These are phyloP conservation scores for Pseudotriccus pelzelni DNA, from an alignment of 2,797 vertebrate species.

Conservation along the genomic window DNA sequence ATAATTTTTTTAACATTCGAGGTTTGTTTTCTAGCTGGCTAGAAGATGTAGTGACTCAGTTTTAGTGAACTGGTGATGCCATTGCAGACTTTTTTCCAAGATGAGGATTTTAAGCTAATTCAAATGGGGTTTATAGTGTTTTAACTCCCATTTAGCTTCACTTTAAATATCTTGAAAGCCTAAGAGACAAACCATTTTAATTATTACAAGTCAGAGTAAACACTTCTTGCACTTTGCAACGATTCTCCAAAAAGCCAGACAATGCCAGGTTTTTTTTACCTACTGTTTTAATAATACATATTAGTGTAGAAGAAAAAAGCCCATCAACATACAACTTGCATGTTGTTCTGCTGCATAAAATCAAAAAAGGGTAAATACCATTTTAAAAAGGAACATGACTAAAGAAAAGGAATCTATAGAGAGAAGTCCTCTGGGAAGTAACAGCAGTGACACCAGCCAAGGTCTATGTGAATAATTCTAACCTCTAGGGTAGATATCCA, in stretches of 20 bases:
- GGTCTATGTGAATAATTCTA: background rate
- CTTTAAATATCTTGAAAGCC: background rate
- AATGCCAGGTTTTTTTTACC: background rate
- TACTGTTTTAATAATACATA: background rate
- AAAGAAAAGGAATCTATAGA: background rate
- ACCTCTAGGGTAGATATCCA: background rate
- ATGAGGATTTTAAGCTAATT: background rate
- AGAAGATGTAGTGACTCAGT: background rate
- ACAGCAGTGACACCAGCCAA: background rate
- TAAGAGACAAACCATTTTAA: background rate
- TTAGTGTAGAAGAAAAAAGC: background rate
- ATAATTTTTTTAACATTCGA: background rate
- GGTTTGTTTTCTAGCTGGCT: background rate
- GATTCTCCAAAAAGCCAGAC: background rate
- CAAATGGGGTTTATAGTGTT: background rate
- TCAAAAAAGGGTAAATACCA: rapidly evolving
- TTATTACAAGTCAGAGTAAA: background rate
- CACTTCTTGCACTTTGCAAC: background rate
- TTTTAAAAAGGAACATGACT: background rate
- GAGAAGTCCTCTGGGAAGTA: background rate
- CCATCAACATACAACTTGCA: background rate
- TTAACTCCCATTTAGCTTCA: background rate
- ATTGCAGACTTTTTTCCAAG: background rate
- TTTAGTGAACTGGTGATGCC: background rate
- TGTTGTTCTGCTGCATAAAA: background rate